Base-by-base conservation (phyloP, 2,113 vertebrate species). In the Physeter macrocephalus region DNA sequence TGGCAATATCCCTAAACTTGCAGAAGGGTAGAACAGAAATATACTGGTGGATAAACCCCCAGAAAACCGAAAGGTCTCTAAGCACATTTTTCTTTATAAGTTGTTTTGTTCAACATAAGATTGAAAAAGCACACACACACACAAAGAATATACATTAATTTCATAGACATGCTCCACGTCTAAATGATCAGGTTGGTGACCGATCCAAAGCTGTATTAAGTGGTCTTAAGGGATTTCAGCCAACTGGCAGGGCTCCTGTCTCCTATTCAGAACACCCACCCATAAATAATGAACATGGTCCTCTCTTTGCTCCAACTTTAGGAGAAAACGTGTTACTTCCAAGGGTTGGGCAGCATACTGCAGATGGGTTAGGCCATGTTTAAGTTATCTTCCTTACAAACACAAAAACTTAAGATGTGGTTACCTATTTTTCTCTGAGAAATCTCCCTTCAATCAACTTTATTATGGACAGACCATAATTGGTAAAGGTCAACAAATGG, bases 391-490 rank as follows among this genome's bases (percentile, higher is more conserved):
- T 43, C 36, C 52, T 86, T 80, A 57, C 23, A 85, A 81, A 92
- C 15, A 54, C 46, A 69, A 77, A 90, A 46, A 43, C 34, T 27
- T 71, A 69, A 67, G 21, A 64, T 12, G 5, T 10, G 67, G 12
- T 17, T 80, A n/a, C 23, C 36, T 81, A 41, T 36, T 80, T 97
- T 96, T 52, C 61, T 92, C 46, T 90, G 29, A 75, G 69, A 96
- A 91, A 74, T 69, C 27, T 80, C 69, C 84, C 54, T 67, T 92
- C 29, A n/a, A 36, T 49, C 36, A 91, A 49, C 29, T 67, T 88
- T 74, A 54, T 36, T 54, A 52, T 66, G 9, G 41, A 67, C 46
- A 85, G 83, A 75, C 7, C 18, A 36, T 54, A 84, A 74, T 2
- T 34, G 5, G 64, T 67, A 80, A 95, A n/a, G 12, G 29, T 94